These are phyloP conservation scores for Scaptomyza montana DNA, from an alignment of 1,140 invertebrate species.

Conservation along the genomic window DNA sequence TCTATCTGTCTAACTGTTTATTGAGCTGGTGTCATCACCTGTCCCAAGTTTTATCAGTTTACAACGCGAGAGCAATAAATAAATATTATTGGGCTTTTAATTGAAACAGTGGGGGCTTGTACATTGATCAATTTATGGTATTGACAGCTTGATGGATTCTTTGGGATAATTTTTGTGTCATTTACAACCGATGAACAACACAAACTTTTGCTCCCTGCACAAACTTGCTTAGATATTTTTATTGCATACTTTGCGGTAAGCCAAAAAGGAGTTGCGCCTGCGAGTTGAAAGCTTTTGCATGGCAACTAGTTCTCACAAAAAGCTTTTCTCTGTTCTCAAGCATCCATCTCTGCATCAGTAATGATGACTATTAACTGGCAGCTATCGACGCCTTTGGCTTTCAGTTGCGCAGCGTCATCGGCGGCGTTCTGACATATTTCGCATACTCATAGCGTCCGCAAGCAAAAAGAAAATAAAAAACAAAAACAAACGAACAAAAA, in stretches of 20 bases:
- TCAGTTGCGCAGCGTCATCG: slow-evolving; percentile 40
- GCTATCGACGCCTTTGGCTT: slow-evolving; percentile 35
- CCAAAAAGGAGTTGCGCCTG: slow-evolving; percentile 21
- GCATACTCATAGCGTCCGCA: slow-evolving; percentile 39
- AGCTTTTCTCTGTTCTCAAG: slow-evolving; percentile 19
- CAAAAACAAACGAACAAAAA: slow-evolving; percentile 29
- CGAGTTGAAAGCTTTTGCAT: slow-evolving; percentile 10
- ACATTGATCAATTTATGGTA: slow-evolving; percentile 44
- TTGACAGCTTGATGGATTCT: slow-evolving; percentile 48
- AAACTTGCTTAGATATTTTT: slow-evolving; percentile 2
- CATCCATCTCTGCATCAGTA: slow-evolving; percentile 7
- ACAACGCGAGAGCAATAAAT: slow-evolving; percentile 28
- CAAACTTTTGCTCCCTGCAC: slow-evolving; percentile 46
- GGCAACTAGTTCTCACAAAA: slow-evolving; percentile 2
- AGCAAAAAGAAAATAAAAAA: slow-evolving; percentile 14
- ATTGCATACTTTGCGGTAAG: slow-evolving; percentile 45
- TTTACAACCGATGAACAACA: neutral
- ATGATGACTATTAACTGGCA: slow-evolving; percentile 37
- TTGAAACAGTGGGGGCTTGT: neutral
- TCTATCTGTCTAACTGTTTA: neutral
- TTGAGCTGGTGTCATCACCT: slow-evolving; percentile 17
- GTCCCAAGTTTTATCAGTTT: slow-evolving; percentile 33
- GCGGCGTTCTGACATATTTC: slow-evolving; percentile 58
- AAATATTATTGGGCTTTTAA: slow-evolving; percentile 19
- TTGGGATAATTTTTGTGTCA: slow-evolving; percentile 47